Conservation (phyloP, 2,113 vertebrate genomes). For the Nesoenas mayeri region DNA sequence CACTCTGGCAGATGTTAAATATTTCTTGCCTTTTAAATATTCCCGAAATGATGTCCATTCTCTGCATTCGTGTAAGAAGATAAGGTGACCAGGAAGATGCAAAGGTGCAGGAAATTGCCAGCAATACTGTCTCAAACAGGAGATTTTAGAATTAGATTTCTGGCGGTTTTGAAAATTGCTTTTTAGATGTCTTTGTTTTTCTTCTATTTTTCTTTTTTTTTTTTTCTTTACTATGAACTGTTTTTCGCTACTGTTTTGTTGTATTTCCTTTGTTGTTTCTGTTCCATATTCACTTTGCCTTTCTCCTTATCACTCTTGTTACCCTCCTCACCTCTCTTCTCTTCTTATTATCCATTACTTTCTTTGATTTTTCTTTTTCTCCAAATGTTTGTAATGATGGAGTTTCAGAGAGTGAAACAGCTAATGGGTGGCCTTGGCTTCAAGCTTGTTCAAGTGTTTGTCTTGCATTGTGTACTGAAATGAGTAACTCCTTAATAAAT, state of each 20-base stretch:
- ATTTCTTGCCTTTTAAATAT: neutral
- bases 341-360: rapidly evolving
- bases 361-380: neutral
- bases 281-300: neutral
- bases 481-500: neutral
- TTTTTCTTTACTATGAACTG: neutral
- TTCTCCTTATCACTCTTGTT: neutral
- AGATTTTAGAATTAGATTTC: neutral
- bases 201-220: too few species aligned
- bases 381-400: neutral
- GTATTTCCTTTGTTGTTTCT: neutral
- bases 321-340: neutral
- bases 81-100: neutral
- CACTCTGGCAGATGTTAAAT: neutral
- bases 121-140: neutral
- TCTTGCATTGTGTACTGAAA: neutral
- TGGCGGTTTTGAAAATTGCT: neutral
- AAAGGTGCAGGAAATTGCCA: neutral
- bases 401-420: neutral
- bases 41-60: neutral
- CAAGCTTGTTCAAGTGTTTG: neutral
- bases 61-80: neutral
- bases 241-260: neutral
- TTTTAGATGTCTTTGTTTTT: neutral
- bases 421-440: neutral